Conservation (phyloP, 2,113 vertebrate genomes). For the Pseudorectes ferrugineus region DNA sequence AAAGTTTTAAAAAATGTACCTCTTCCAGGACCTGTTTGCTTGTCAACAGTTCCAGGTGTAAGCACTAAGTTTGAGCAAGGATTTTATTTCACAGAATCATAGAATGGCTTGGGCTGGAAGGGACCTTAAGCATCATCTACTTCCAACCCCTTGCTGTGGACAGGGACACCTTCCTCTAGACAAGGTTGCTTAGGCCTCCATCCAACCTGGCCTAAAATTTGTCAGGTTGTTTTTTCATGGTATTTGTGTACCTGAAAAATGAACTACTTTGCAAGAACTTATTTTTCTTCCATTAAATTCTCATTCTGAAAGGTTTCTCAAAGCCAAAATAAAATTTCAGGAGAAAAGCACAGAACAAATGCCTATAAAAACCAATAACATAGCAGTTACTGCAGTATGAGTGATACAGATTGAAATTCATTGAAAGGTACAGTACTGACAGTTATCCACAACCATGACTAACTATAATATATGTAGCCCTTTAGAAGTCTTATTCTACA, state of each 20-base stretch:
- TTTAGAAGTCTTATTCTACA: background rate
- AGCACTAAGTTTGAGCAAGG: background rate
- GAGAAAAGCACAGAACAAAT: background rate
- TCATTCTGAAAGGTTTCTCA: background rate
- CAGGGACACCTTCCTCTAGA: background rate
- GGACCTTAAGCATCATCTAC: background rate
- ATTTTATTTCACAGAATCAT: background rate
- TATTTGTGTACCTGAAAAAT: background rate
- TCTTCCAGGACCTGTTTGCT: background rate
- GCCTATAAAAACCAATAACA: background rate
- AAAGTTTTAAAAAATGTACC: background rate
- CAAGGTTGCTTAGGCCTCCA: background rate
- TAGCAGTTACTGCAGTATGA: background rate
- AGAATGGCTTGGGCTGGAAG: background rate
- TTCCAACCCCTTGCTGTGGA: background rate
- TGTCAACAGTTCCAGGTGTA: background rate
- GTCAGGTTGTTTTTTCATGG: background rate
- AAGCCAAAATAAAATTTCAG: background rate
- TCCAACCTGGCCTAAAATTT: background rate
- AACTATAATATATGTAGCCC: background rate
- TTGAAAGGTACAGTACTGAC: background rate
- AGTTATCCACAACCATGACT: background rate
- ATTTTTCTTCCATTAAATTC: background rate
- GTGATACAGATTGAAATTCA: background rate
- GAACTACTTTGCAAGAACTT: background rate